Percentiles rank a stretch among this genome's conserved stretches.
Evolutionary conservation across 1,140 invertebrate species (phyloP).

Genomic region (Agraylea sexmaculata): DNA sequence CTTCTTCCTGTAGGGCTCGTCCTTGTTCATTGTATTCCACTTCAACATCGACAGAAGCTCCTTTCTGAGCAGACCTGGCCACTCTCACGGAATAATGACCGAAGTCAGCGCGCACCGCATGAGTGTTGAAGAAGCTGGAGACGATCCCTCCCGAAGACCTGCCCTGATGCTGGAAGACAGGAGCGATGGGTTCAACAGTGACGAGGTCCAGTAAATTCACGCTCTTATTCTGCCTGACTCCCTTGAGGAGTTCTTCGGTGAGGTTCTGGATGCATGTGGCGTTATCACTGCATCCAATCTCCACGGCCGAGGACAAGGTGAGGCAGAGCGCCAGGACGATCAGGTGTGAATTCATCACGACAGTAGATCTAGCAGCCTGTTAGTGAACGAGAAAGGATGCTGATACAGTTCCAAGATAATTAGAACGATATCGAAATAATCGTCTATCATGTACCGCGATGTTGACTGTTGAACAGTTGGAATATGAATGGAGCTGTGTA

Average conservation of each 20-base stretch:
- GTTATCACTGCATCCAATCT: conserved; percentile 38
- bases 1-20: conserved; percentile 18
- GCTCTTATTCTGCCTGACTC: conserved; percentile 31
- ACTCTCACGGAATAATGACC: conserved; percentile 38
- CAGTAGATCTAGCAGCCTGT: conserved; percentile 5
- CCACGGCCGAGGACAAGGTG: conserved; percentile 20
- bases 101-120: conserved; percentile 40
- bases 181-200: conserved; percentile 32
- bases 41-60: conserved; percentile 34
- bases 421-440: too few species aligned
- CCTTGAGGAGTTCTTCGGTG: conserved; percentile 30
- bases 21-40: conserved; percentile 23
- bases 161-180: conserved; percentile 23
- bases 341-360: background rate
- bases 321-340: conserved; percentile 1
- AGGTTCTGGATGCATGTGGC: conserved; percentile 38
- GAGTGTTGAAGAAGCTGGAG: conserved; percentile 33
- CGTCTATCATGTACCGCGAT: too few species aligned
- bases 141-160: conserved; percentile 29
- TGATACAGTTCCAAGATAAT: conserved; percentile 7
- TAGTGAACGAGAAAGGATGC: conserved; percentile 8
- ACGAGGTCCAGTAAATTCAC: conserved; percentile 33
- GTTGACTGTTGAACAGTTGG: too few species aligned
- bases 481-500: too few species aligned
- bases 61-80: conserved; percentile 30